Evolutionary conservation across 2,797 vertebrate genomes (phyloP).

Genomic region (Natrix natrix): DNA sequence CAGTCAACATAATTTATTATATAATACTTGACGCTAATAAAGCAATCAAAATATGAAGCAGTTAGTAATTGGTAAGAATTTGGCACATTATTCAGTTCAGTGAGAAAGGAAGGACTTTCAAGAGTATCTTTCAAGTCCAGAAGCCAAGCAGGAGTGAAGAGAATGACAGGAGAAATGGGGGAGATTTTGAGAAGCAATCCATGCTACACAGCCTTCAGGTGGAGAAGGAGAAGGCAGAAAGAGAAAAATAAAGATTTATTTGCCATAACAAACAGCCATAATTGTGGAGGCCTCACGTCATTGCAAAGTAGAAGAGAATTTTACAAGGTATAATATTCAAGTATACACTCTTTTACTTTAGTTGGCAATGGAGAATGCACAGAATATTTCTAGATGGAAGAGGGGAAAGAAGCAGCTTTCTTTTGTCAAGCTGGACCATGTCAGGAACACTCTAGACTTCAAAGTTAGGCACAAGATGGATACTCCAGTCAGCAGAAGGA

Average conservation of each 20-base stretch:
- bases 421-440: neutral
- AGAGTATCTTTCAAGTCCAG: neutral
- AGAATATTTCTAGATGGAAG: neutral
- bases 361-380: neutral
- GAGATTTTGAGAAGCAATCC: neutral
- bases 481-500: neutral
- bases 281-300: neutral
- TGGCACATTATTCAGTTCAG: neutral
- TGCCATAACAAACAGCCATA: neutral
- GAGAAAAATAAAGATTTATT: neutral
- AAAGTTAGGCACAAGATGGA: too few relatives aligned
- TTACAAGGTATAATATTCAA: neutral
- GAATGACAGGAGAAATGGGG: neutral
- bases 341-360: neutral
- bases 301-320: neutral
- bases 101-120: neutral
- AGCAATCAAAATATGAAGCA: neutral
- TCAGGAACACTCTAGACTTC: neutral
- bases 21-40: neutral
- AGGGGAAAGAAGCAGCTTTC: rapidly evolving
- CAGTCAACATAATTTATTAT: neutral
- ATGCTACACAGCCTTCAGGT: neutral
- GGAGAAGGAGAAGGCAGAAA: neutral
- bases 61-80: neutral
- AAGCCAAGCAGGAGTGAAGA: neutral